These are phyloP conservation scores for Drosophila funebris DNA, from an alignment of 1,140 invertebrate species.

Conservation along the genomic window DNA sequence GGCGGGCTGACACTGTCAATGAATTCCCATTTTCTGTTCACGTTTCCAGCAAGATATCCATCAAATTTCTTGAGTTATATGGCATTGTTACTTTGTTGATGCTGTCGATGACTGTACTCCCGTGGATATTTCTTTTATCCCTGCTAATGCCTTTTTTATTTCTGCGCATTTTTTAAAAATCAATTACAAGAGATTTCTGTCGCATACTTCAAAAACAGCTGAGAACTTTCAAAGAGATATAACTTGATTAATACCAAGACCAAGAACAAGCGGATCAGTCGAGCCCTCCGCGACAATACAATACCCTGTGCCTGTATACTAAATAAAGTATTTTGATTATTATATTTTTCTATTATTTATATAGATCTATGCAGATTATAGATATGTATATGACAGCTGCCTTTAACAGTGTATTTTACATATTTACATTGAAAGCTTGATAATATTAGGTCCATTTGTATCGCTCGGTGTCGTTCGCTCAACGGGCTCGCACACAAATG, in stretches of 20 bases:
- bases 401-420: no score
- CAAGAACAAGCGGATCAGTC: not conserved
- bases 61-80: slow-evolving; percentile 41
- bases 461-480: no score
- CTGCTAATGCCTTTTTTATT: slow-evolving; percentile 18
- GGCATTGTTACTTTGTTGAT: slow-evolving; percentile 28
- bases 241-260: not conserved
- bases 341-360: no score
- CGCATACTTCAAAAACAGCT: not conserved
- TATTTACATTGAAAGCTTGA: no score
- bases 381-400: no score
- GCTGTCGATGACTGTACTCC: slow-evolving; percentile 3
- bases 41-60: slow-evolving; percentile 11
- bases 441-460: no score
- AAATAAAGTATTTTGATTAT: no score
- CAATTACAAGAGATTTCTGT: slow-evolving; percentile 11
- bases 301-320: no score
- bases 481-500: no score
- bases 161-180: slow-evolving; percentile 32
- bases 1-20: slow-evolving; percentile 20
- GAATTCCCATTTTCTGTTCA: slow-evolving; percentile 19
- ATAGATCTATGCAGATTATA: no score
- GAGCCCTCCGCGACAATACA: no score
- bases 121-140: slow-evolving; percentile 1
- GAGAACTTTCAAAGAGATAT: not conserved